Base-by-base conservation (phyloP, 2,888 invertebrate genomes). In the Euzophera pinguis region DNA sequence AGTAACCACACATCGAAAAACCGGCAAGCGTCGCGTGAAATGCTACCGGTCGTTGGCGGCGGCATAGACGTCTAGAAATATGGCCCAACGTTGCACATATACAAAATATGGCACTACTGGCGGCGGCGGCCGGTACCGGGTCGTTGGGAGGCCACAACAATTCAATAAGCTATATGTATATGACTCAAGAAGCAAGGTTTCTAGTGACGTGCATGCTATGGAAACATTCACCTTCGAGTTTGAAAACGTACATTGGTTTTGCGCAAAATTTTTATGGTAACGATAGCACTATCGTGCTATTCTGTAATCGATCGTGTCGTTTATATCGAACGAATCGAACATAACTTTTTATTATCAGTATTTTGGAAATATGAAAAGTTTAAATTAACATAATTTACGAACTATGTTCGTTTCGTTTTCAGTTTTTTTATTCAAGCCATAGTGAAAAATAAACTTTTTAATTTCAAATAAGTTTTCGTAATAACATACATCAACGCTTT, bases 1-100 rank as follows among this genome's bases (percentile, higher is more conserved):
- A 82, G 84, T 83, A 85, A 81, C 78, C 78, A 75, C 81, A 78
- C 78, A 81, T 85, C 77, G 75, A 84, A 84, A 84, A 82, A 82
- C 76, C 75, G 77, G 78, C 65, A 75, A 78, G 73, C 71, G 75
- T 84, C 81, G 83, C 84, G 83, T 87, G 84, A 84, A 87, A 81
- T 76, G 80, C 76, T 81, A 77, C 81, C 81, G 81, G 77, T 75
- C 35, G 34, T 17, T 64, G 69, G 71, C 67, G 22, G 22, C 22
- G 5, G 22, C 22, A 74, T 75, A 81, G 76, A 78, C 78, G 75
- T 71, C 69, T 69, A 77, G 79, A 87, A 84, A 83, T 87, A 85
- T 82, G 75, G 77, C 67, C 68, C 59, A 75, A 73, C 73, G 75
- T 69, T 73, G 73, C 67, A 72, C 77, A 80, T 75, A 79, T 79